phyloP scores from a whole-genome alignment of 1,140 invertebrate genomes.

The Drosophila quadrilineata region DNA sequence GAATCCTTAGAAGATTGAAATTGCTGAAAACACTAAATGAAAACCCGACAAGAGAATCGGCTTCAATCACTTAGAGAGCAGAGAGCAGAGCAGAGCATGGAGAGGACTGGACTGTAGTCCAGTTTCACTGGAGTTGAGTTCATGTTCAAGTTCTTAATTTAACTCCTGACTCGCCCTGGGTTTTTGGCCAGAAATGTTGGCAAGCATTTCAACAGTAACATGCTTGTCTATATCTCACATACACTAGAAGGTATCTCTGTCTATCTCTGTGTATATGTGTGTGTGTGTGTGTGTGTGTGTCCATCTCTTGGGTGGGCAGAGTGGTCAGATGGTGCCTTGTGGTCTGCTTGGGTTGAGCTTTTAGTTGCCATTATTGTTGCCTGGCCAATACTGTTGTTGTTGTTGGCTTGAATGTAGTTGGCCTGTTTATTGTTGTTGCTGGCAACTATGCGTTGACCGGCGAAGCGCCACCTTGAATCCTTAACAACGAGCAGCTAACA shows the following conservation, averaged over 20 bases:
- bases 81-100: no score
- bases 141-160: slow-evolving; percentile 18
- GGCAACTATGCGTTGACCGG: slow-evolving; percentile 37
- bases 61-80: no score
- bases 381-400: slow-evolving; percentile 17
- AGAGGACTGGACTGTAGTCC: no score
- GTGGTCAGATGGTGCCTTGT: slow-evolving; percentile 2
- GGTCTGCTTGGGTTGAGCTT: slow-evolving; percentile 1
- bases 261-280: no score
- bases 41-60: no score
- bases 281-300: slow-evolving; percentile 7
- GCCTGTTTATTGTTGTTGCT: slow-evolving; percentile 38
- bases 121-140: background rate
- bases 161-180: background rate
- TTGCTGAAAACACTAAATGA: no score
- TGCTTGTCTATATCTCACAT: no score
- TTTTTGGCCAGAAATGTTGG: slow-evolving; percentile 4
- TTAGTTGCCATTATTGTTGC: background rate
- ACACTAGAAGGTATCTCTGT: no score
- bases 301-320: no score
- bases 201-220: slow-evolving; percentile 2
- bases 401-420: slow-evolving; percentile 11
- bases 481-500: slow-evolving; percentile 36
- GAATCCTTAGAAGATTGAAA: no score
- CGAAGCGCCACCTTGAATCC: slow-evolving; percentile 15